phyloP scores from a whole-genome alignment of 1,140 invertebrate species.

The Drosophila sturtevanti region DNA sequence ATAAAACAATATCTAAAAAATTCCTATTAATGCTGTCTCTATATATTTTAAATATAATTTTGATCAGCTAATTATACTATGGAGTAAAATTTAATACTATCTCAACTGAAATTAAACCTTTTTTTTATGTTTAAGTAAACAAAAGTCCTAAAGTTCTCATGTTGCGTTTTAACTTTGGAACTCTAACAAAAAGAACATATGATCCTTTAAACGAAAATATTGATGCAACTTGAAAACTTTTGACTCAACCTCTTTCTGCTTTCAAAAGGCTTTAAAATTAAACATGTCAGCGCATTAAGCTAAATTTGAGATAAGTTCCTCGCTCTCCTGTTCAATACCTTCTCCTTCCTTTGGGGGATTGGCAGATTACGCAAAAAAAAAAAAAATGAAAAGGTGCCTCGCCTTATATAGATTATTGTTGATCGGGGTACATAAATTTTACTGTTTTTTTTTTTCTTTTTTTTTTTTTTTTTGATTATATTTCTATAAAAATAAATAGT shows the following conservation, averaged over 20 bases:
- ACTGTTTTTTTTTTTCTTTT: constrained; percentile 28
- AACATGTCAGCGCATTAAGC: constrained; percentile 75
- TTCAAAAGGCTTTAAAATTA: constrained; percentile 62
- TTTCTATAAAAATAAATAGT: constrained; percentile 79
- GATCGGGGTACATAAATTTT: constrained; percentile 71
- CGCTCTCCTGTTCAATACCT: background rate
- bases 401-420: constrained; percentile 35
- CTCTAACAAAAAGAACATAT: too few species aligned
- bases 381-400: constrained; percentile 20
- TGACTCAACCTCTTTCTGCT: constrained; percentile 24
- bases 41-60: too few species aligned
- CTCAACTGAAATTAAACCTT: too few species aligned
- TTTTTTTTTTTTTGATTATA: constrained; percentile 52
- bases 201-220: too few species aligned
- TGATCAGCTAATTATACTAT: too few species aligned
- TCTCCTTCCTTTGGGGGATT: background rate
- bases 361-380: constrained; percentile 38
- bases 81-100: too few species aligned
- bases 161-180: too few species aligned
- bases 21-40: too few species aligned
- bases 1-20: too few species aligned
- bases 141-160: too few species aligned
- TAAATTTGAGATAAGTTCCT: constrained; percentile 52
- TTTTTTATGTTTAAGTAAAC: too few species aligned
- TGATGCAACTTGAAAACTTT: background rate